Base-by-base conservation (phyloP, 2,797 vertebrate genomes). In the Bufotes viridis region DNA sequence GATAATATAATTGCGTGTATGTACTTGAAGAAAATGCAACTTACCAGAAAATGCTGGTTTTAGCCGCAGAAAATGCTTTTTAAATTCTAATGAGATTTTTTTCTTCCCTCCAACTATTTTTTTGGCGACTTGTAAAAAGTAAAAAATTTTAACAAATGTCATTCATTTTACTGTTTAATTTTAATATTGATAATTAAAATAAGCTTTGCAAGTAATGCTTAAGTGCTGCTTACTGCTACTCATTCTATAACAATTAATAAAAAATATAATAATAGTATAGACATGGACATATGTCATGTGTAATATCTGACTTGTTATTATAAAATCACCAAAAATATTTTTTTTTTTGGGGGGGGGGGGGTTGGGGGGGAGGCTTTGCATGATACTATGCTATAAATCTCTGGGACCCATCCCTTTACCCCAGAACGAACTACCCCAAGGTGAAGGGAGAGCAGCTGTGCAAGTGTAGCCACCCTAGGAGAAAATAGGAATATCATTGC, bases 1-100 rank as follows among this genome's bases (percentile, higher is more conserved):
- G 84, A 86, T 86, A 81, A 86, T 82, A 86, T 86, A 86, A 86
- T 82, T 89, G 88, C 67, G 78, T 81, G 65, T 84, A 76, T 82
- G 49, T 63, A 86, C 75, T 74, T 88, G 58, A 51, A 65, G 79
- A 24, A 84, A 72, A 80, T 80, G 42, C 65, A 84, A 81, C 86
- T 85, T 88, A 65, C 82, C 70, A 76, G 76, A 86, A 87, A 83
- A 83, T 78, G 60, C 26, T 83, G 51, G 29, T 78, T 84, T 82
- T 58, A 84, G 81, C 57, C 76, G 75, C 51, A 75, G 63, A 89
- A 86, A 89, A 76, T 82, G 57, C 61, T 42, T 89, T 85, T 85
- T 13, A 82, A 60, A 75, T 67, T 75, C 42, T 29, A 76, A 72
- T 24, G 60, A 61, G 26, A 29, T 88, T 76, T 74, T 15, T 24